Evolutionary conservation across 2,888 invertebrate genomes (phyloP), one percentile per base, ranked within the genome.

Genomic region (Synanthedon andrenaeformis): DNA sequence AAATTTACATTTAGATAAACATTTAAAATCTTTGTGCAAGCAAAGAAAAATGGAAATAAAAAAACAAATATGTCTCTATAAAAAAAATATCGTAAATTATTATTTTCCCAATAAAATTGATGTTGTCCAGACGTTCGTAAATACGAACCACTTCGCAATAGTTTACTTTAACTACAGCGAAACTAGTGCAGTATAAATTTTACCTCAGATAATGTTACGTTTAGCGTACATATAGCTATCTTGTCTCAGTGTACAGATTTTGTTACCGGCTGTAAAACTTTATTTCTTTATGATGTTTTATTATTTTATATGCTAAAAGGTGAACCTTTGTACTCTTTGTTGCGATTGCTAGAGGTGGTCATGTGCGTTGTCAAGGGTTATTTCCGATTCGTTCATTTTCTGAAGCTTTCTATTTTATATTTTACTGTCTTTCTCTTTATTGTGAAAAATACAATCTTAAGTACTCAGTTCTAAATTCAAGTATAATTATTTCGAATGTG

Each of bases 241-340:
- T 52, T 52, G 42, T 49, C 13, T 49, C 51, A 45, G 17, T 49
- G 42, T 52, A 51, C 52, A 73, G 69, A 76, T 75, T 72, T 73
- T 70, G 74, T 79, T 73, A 74, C 74, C 62, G 64, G 73, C 63
- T 69, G 70, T 81, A 74, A 80, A 82, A 72, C 60, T 81, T 79
- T 78, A 82, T 78, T 74, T 74, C 74, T 79, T 74, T 76, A 73
- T 70, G 65, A 67, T 62, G 63, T 72, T 76, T 78, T 75, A 76
- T 77, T 76, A 74, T 74, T 70, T 69, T 74, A 69, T 65, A 60
- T 59, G 58, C 68, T 65, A 59, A 69, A 67, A 70, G 62, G 61
- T 61, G 61, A 57, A 59, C 62, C 69, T 72, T 72, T 72, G 73
- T 72, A 66, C 63, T 68, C 72, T 73, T 76, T 74, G 74, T 72